Evolutionary conservation across 2,888 invertebrate species (phyloP), one percentile per base, ranked within the genome.

Genomic region (Chalcis sispes): DNA sequence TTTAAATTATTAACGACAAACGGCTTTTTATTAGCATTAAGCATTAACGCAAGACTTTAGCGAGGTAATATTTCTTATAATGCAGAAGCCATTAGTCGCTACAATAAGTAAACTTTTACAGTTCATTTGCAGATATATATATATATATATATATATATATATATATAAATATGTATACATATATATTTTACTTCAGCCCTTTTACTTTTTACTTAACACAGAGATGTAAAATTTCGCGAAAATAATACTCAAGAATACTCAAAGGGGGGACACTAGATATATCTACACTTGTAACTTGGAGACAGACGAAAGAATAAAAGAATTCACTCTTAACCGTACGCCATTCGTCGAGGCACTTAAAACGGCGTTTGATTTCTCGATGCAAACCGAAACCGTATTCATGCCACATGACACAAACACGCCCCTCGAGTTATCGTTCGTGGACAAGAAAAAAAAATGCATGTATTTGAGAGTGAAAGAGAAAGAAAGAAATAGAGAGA

Each of bases 381-480:
- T 65, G 72, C 72, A 65, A 42, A 29, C 36, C 29, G 42, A 56
- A 65, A 48, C 48, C 46, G 66, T 52, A 59, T 56, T 69, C 64
- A 66, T 69, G 61, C 54, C 64, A 77, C 66, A 76, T 70, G 79
- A 79, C 75, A 70, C 74, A 76, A 79, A 80, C 76, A 80, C 82
- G 82, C 82, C 82, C 80, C 77, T 77, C 62, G 75, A 77, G 73
- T 79, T 79, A 80, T 81, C 78, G 54, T 1, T 3, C 3, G 10
- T 20, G 50, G 3, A 29, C 62, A 66, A 76, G 77, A 72, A 75
- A 79, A 77, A 67, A 50, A 61, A 52, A 15, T 23, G 40, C 18
- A n/a, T n/a, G n/a, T n/a, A n/a, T n/a, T n/a, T n/a, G n/a, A n/a
- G 8, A 59, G 42, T 20, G 25, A 59, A 67, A 59, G 15, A 42